Evolutionary conservation across 2,797 vertebrate species (phyloP).

Genomic region (Natrix natrix): DNA sequence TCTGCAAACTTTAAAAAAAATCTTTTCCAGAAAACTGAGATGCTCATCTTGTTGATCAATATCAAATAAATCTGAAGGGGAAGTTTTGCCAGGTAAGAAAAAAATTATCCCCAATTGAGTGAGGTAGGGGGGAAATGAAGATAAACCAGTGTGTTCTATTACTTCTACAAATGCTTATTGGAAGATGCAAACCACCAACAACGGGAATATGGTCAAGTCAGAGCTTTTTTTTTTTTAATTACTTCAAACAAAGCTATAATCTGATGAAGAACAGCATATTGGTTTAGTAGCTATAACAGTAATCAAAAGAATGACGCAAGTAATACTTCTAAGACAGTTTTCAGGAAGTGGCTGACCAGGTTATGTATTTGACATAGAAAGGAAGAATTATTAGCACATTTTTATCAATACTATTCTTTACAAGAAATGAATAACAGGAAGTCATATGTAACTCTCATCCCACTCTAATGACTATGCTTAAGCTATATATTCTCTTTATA

Average conservation of each 20-base stretch:
- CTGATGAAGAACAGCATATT: neutral
- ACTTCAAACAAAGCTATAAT: neutral
- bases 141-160: neutral
- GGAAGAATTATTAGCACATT: conserved; percentile 62
- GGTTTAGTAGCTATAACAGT: conserved; percentile 33
- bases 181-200: neutral
- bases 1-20: neutral
- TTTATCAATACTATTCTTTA: conserved; percentile 64
- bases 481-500: conserved; percentile 51
- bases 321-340: conserved; percentile 47
- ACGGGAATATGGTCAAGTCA: neutral
- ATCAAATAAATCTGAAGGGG: too few species aligned
- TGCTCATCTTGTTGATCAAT: neutral
- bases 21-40: too few species aligned
- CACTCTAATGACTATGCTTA: conserved; percentile 55
- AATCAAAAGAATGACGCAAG: conserved; percentile 37
- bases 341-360: conserved; percentile 52
- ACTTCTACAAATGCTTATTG: neutral
- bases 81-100: neutral
- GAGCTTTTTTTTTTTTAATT: neutral
- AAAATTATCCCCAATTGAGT: neutral
- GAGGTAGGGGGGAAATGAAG: neutral
- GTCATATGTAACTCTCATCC: conserved; percentile 62
- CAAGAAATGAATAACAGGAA: conserved; percentile 61
- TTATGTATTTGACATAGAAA: conserved; percentile 41